Percentiles rank a stretch among this genome's conserved stretches.
Evolutionary conservation across 2,797 vertebrate species (phyloP).

Genomic region (Phaenicophaeus curvirostris): DNA sequence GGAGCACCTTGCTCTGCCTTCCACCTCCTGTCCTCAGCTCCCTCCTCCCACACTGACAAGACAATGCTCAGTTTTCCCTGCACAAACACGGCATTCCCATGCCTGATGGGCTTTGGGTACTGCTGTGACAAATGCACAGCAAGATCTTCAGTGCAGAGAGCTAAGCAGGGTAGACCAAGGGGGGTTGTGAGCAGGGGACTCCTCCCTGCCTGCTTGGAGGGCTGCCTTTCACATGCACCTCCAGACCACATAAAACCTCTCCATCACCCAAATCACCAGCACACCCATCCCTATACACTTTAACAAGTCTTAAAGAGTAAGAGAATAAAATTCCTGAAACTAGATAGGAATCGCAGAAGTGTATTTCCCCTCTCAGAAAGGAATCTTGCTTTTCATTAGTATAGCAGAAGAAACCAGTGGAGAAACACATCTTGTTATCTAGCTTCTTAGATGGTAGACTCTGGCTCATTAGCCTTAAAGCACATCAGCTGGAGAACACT

Average conservation of each 20-base stretch:
- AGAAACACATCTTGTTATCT: constrained; percentile 76
- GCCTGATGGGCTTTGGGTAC: accelerated
- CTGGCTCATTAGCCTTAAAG: constrained; percentile 78
- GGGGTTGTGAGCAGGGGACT: accelerated
- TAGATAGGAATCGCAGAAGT: constrained; percentile 17
- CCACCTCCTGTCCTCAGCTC: background rate
- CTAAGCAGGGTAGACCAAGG: background rate
- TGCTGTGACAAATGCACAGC: background rate
- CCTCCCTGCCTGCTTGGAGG: too few species aligned
- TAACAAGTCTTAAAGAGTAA: background rate
- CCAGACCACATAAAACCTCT: background rate
- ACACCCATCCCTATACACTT: accelerated
- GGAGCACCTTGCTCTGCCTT: background rate
- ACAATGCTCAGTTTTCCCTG: background rate
- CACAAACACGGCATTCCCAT: accelerated
- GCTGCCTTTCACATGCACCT: too few species aligned
- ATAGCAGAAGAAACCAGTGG: constrained; percentile 72
- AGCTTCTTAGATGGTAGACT: constrained; percentile 72
- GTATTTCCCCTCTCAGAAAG: constrained; percentile 33
- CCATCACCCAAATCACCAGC: too few species aligned
- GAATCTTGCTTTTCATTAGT: constrained; percentile 73
- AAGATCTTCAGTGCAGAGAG: background rate
- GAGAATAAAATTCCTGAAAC: background rate
- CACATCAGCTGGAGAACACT: constrained; percentile 70
- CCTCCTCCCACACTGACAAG: background rate